Evolutionary conservation across 2,113 vertebrate genomes (phyloP), one percentile per base, ranked within the genome.

Genomic region (Melierax canorus): DNA sequence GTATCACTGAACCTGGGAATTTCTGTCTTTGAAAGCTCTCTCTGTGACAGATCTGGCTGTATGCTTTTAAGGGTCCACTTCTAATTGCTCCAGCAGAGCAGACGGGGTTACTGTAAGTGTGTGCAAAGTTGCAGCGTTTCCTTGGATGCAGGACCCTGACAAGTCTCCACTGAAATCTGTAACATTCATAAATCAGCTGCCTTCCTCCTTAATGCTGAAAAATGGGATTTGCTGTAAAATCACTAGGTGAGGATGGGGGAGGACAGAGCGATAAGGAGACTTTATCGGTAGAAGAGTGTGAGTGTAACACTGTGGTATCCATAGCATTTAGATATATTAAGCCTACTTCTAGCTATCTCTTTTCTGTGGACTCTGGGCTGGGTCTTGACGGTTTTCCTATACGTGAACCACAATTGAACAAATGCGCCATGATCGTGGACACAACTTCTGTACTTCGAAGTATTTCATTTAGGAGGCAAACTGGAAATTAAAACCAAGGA

Each of bases 401-500:
- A 17, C 1, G 2, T 63, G 68, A 79, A 68, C 43, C 48, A 41
- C 21, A 83, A 27, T 0, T 45, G 38, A 75, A 38, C 0, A 1
- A 69, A 72, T 16, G 30, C 59, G 51, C 43, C 27, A 7, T 27
- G 27, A 36, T 46, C 5, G 3, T 5, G 41, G 76, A 53, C 41
- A 17, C 51, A 48, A 10, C 24, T 26, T 62, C 67, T 60, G 30
- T 63, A 24, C 38, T 80, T 59, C 53, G 38, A 45, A 32, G 5
- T 64, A 48, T 34, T 76, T 63, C n/a, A 38, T 87, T 92, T 34
- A 89, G 71, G 56, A 93, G 56, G 71, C 29, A 86, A 93, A 69
- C 14, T 15, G 41, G 56, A 83, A 83, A 67, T 21, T 30, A 11
- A 62, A 89, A 82, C 1, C 41, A 63, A 67, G 19, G 75, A 38